Conservation (phyloP, 2,113 vertebrate genomes). For the Psilopogon haemacephalus region DNA sequence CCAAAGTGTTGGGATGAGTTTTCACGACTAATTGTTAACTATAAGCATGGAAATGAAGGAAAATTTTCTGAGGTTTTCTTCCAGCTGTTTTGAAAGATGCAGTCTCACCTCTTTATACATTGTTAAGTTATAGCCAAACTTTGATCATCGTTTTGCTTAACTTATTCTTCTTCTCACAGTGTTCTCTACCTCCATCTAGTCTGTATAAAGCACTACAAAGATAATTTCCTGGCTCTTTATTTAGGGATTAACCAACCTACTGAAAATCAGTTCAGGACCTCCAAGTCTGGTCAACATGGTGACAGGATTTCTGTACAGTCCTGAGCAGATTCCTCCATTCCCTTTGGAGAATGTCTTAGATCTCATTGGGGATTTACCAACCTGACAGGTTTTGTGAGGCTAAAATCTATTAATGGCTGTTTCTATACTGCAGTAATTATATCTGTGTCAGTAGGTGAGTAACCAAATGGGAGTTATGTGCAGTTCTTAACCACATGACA, state of each 20-base stretch:
- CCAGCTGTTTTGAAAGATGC: neutral
- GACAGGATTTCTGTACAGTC: neutral
- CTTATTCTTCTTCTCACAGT: neutral
- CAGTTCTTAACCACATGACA: neutral
- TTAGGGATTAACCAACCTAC: neutral
- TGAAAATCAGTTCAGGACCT: neutral
- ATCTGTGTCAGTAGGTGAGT: neutral
- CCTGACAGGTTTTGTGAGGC: conserved; percentile 5
- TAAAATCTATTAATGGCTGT: neutral
- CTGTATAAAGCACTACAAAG: too few species aligned
- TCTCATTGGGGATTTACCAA: neutral
- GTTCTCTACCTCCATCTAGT: neutral
- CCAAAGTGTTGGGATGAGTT: neutral
- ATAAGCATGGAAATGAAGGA: neutral
- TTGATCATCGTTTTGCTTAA: neutral
- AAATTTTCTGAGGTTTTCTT: neutral
- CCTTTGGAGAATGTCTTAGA: neutral
- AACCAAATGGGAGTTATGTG: neutral
- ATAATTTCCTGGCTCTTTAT: neutral
- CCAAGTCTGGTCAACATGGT: neutral
- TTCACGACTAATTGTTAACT: neutral
- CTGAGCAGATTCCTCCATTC: neutral
- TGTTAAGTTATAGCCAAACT: neutral
- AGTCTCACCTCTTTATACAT: neutral
- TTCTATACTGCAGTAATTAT: neutral